Base-by-base conservation (phyloP, 2,113 vertebrate genomes). In the Atractosteus spatula region DNA sequence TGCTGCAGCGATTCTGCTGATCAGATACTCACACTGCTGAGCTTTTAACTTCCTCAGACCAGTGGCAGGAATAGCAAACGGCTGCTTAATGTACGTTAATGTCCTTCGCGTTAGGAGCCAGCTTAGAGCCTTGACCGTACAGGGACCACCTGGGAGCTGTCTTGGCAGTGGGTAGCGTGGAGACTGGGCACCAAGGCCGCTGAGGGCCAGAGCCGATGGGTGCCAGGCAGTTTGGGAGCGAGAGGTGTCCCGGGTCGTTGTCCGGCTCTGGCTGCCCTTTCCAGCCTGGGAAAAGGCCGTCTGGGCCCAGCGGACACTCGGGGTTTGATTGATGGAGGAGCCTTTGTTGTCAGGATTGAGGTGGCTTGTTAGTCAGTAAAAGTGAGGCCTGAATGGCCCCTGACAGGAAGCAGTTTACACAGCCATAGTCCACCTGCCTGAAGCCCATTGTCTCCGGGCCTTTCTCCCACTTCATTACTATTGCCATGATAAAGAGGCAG, bases 321-420 rank as follows among this genome's bases (percentile, higher is more conserved):
- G 47, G 47, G 47, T 10, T 51, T 5, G 5, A 7, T 51, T 59
- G 47, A 51, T 7, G 56, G 11, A 44, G 44, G 3, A 11, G 66
- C 66, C 66, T 68, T 10, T 51, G 66, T 29, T 17, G 67, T 57
- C 47, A 14, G 66, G 41, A 61, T 69, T 69, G 56, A 73, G 71
- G 71, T 59, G 67, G 71, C 17, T 51, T 69, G 75, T 73, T 55
- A 73, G 75, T 70, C 76, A 74, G 68, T 77, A 73, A 73, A 76
- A 73, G 68, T 55, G 41, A 70, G 68, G 55, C 51, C 69, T 71
- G 66, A 75, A 71, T 73, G 67, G 68, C 59, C 42, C 44, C 71
- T 74, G 44, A 66, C 68, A 71, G 68, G 71, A 77, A 77, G 63
- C 71, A 44, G 56, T 67, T 70, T 67, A 67, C 55, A 59, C 74